Evolutionary conservation across 2,797 vertebrate species (phyloP), one percentile per base, ranked within the genome.

Genomic region (Melanotaenia parkinsoni): DNA sequence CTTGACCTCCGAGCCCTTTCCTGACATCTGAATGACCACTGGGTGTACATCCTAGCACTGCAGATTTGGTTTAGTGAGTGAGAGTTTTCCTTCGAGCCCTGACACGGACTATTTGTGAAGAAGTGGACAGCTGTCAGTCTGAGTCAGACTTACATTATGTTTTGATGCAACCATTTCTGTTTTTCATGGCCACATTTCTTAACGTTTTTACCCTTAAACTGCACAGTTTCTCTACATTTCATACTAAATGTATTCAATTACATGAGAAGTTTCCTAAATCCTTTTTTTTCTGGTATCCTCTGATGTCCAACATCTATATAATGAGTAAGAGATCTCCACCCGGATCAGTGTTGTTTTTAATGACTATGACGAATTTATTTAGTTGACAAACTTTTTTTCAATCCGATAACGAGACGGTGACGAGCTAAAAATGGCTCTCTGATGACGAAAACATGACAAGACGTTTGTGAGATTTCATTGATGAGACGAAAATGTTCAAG

Each of bases 121-220:
- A 73, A 30, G 30, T 58, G 32, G 76, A 76, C 79, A 79, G 75
- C 79, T 88, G 71, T 86, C 84, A 80, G 28, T 81, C 72, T 73
- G 69, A 76, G 35, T 86, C 77, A 82, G 70, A 50, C 70, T 64
- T 24, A 28, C 16, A 63, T 35, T 78, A 40, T n/a, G 0, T n/a
- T 8, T 32, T 9, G 9, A 22, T 38, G 22, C 50, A 30, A 59
- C 35, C 50, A 24, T 43, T 56, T 54, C n/a, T 45, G 20, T 80
- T 45, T 20, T 75, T 43, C 26, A 1, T 37, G 38, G 37, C 38
- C 26, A 40, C 35, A 9, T 43, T 77, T 67, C 6, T 54, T 6
- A 22, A 9, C 50, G 4, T 14, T 61, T 65, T 71, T 5, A 38
- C 20, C 0, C 26, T 37, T 7, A 8, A 37, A 35, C 6, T 47